A percentile compares a stretch with the other conserved stretches of the same genome.
Conservation (phyloP, 2,797 vertebrate genomes). For the Dicrostonyx torquatus region DNA sequence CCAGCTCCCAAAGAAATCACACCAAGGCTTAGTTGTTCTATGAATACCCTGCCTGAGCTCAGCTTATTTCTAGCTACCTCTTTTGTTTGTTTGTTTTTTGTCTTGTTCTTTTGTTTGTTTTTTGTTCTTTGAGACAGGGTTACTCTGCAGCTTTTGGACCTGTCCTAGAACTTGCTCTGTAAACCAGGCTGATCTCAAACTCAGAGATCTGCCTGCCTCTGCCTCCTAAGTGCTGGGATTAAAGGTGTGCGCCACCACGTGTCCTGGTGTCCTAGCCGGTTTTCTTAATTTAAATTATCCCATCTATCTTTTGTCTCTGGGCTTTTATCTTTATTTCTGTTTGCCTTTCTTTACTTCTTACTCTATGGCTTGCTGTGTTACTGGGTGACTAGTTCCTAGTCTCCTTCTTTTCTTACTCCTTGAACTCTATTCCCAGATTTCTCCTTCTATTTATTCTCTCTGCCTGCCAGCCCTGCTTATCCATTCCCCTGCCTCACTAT, state of each 20-base stretch:
- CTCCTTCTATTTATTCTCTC: neutral
- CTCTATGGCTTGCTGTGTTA: neutral
- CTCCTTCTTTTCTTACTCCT: neutral
- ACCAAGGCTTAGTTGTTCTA: neutral
- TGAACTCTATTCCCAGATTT: neutral
- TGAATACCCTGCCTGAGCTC: fast-evolving
- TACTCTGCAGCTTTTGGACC: no score
- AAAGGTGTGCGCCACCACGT: no score
- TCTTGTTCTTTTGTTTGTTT: no score
- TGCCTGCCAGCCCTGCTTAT: neutral
- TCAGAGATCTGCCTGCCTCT: no score
- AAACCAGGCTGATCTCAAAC: no score
- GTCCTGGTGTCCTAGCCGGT: no score
- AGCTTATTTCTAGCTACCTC: neutral
- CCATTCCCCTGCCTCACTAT: neutral
- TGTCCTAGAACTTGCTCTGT: no score
- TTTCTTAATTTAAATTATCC: neutral
- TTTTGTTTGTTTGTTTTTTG: no score
- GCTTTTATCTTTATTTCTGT: neutral
- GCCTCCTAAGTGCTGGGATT: no score
- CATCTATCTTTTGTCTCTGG: neutral
- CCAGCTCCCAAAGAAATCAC: neutral
- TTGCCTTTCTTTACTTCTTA: neutral
- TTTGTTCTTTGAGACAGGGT: no score
- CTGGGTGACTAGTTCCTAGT: neutral